phyloP scores from a whole-genome alignment of 2,113 vertebrate species.

The Lichenostomus cassidix region DNA sequence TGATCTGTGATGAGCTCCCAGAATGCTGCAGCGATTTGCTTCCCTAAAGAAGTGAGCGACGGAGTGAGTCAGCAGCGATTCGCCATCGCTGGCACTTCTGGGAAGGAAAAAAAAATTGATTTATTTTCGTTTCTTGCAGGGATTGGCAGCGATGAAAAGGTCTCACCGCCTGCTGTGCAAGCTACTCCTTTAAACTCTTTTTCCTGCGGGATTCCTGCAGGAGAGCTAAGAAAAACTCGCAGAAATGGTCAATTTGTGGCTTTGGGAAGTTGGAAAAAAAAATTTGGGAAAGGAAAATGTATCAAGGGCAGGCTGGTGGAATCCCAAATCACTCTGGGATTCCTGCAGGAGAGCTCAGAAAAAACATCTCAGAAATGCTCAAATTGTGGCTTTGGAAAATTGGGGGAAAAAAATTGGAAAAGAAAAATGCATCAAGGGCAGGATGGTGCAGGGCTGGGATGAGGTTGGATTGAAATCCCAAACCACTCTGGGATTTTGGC shows the following conservation, averaged over 20 bases:
- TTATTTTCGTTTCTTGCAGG: neutral
- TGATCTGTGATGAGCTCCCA: neutral
- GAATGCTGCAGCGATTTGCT: slow-evolving; percentile 20
- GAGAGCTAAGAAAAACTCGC: neutral
- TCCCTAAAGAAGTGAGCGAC: neutral
- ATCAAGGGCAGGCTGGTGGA: too few species aligned
- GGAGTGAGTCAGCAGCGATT: slow-evolving; percentile 35
- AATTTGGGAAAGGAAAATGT: too few species aligned
- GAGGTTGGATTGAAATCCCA: too few species aligned
- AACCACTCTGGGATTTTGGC: too few species aligned
- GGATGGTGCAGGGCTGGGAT: too few species aligned
- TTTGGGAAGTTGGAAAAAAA: neutral
- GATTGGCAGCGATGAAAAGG: neutral
- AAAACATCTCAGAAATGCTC: too few species aligned
- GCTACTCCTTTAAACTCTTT: neutral
- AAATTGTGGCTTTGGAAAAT: too few species aligned
- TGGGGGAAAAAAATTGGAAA: too few species aligned
- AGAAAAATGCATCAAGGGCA: too few species aligned
- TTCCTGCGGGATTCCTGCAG: neutral
- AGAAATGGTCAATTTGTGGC: rapidly evolving
- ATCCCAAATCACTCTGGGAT: too few species aligned
- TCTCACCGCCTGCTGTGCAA: neutral
- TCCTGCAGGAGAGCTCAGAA: too few species aligned
- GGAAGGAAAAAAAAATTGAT: neutral
- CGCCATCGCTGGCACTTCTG: neutral